A percentile compares a stretch with the other conserved stretches of the same genome.
These are phyloP conservation scores for Tachysurus vachellii DNA, from an alignment of 2,113 vertebrate species.

Conservation along the genomic window DNA sequence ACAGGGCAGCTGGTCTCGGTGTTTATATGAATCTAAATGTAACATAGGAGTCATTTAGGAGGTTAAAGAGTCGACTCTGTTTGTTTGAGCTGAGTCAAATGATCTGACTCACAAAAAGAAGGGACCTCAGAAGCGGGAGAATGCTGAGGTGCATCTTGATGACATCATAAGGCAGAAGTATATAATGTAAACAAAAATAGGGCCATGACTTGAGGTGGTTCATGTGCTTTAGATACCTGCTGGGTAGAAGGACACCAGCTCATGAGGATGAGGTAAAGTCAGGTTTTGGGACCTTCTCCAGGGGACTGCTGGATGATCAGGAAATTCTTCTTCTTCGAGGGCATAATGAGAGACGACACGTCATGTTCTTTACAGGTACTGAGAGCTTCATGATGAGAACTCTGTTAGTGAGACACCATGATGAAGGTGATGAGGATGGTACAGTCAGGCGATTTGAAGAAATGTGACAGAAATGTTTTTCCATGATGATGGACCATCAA, in stretches of 20 bases:
- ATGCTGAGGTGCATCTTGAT: not conserved
- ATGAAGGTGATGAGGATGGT: not conserved
- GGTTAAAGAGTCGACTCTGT: not conserved
- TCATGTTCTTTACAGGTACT: not conserved
- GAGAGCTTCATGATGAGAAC: not conserved
- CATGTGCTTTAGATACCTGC: not conserved
- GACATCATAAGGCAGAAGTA: not conserved
- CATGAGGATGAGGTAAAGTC: not conserved
- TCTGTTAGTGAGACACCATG: not conserved
- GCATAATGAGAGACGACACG: not conserved
- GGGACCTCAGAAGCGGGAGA: not conserved
- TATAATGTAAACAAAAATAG: not conserved
- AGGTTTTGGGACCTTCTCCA: not conserved
- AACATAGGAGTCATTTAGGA: not conserved
- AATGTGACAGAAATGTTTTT: not conserved
- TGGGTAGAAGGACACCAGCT: not conserved
- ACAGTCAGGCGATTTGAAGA: not conserved
- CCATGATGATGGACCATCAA: not conserved
- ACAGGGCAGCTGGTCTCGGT: too few species aligned
- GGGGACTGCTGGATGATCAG: not conserved
- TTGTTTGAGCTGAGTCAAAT: not conserved
- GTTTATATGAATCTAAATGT: too few species aligned
- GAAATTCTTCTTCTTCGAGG: not conserved
- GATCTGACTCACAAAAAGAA: not conserved
- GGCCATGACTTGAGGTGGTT: not conserved